Conservation (phyloP, 1,140 invertebrate species). For the Leptopilina boulardi region DNA sequence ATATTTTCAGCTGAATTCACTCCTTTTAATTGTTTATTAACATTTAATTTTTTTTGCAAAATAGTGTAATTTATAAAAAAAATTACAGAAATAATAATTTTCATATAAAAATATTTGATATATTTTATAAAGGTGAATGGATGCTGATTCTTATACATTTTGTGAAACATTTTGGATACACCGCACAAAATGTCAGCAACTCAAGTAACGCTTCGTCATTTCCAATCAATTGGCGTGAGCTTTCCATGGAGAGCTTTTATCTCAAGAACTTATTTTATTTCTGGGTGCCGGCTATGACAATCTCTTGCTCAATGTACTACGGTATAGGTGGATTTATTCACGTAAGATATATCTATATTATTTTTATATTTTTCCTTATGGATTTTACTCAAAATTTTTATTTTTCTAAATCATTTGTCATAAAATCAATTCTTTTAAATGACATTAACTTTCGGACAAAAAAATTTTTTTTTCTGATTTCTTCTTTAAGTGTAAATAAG, state of each 20-base stretch:
- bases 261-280: conserved; percentile 73
- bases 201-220: conserved; percentile 58
- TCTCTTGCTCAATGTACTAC: conserved; percentile 79
- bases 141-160: conserved; percentile 79
- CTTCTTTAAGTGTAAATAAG: too few relatives aligned
- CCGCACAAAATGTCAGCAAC: conserved; percentile 63
- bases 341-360: conserved; percentile 72
- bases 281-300: conserved; percentile 72
- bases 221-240: conserved; percentile 38
- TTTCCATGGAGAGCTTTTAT: conserved; percentile 64
- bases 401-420: too few relatives aligned
- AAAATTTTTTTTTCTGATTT: too few relatives aligned
- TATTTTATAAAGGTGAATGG: conserved; percentile 80
- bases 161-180: conserved; percentile 76
- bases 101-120: background rate
- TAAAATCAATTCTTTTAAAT: too few relatives aligned
- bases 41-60: too few relatives aligned
- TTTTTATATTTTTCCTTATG: background rate
- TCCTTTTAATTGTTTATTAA: too few relatives aligned
- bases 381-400: background rate
- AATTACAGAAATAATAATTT: conserved; percentile 9
- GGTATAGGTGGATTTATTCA: conserved; percentile 80
- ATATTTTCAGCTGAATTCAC: too few relatives aligned
- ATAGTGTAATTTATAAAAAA: background rate
- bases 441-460: too few relatives aligned